These are phyloP conservation scores for Hirtodrosophila alboralis DNA, from an alignment of 2,888 invertebrate species.

Conservation along the genomic window DNA sequence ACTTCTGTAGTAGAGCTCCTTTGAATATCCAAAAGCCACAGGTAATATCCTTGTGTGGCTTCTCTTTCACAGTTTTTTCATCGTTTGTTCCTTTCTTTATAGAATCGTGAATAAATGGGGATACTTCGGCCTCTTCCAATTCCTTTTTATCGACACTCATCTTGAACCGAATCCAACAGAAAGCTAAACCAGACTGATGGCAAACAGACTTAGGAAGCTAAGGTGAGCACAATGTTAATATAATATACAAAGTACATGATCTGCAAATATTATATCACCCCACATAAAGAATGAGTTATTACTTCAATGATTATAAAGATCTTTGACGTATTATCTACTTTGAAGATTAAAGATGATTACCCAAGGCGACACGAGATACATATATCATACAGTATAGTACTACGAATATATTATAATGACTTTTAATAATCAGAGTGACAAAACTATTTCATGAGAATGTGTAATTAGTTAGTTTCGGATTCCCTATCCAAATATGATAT, in stretches of 20 bases:
- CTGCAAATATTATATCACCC: constrained; percentile 3
- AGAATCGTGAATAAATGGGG: constrained; percentile 27
- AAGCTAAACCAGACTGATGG: constrained; percentile 20
- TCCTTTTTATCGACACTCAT: constrained; percentile 30
- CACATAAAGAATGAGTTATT: neutral
- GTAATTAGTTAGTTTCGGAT: no score
- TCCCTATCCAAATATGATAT: no score
- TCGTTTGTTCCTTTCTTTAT: neutral
- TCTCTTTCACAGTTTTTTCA: constrained; percentile 13
- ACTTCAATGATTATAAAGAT: constrained; percentile 13
- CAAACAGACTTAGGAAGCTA: neutral
- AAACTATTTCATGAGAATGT: no score
- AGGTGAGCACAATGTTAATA: constrained; percentile 2
- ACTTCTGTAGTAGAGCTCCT: constrained; percentile 86
- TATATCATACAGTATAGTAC: neutral
- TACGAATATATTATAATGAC: no score
- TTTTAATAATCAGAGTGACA: no score
- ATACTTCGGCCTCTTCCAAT: constrained; percentile 14
- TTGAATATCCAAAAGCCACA: constrained; percentile 87
- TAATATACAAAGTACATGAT: constrained; percentile 1
- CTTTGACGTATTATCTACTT: neutral
- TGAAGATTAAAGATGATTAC: constrained; percentile 5
- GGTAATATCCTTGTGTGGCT: constrained; percentile 58
- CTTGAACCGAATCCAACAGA: constrained; percentile 7
- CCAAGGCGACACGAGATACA: neutral